phyloP scores from a whole-genome alignment of 1,140 invertebrate species.

The Drosophila ogumai region DNA sequence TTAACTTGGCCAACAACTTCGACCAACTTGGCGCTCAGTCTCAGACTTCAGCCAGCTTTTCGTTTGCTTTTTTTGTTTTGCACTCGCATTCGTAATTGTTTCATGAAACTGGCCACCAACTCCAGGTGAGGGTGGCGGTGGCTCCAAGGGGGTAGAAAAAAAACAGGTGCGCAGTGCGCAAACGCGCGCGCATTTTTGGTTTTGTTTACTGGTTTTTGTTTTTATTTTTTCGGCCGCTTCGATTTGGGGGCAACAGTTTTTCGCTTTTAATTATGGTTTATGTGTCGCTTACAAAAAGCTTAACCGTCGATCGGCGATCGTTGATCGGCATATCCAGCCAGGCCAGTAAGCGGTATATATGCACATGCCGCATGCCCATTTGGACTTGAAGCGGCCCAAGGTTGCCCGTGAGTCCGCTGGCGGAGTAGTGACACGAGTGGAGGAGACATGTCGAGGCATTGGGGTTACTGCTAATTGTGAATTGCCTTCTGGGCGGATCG shows the following conservation, averaged over 20 bases:
- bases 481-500: slow-evolving; percentile 52
- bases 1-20: slow-evolving; percentile 48
- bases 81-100: slow-evolving; percentile 73
- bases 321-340: slow-evolving; percentile 36
- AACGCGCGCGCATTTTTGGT: slow-evolving; percentile 54
- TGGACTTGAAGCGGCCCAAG: slow-evolving; percentile 49
- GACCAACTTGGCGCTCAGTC: slow-evolving; percentile 47
- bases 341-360: slow-evolving; percentile 27
- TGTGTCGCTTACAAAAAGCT: slow-evolving; percentile 56
- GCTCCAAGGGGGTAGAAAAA: slow-evolving; percentile 11
- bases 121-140: slow-evolving; percentile 13
- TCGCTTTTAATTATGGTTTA: slow-evolving; percentile 78
- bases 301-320: slow-evolving; percentile 33
- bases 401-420: slow-evolving; percentile 32
- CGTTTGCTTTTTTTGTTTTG: slow-evolving; percentile 40
- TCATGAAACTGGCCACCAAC: slow-evolving; percentile 74
- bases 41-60: slow-evolving; percentile 14
- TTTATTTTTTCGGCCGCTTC: slow-evolving; percentile 29
- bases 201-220: slow-evolving; percentile 56
- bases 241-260: slow-evolving; percentile 70
- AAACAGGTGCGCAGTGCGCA: slow-evolving; percentile 73
- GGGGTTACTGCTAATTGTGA: slow-evolving; percentile 53
- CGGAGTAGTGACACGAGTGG: slow-evolving; percentile 40
- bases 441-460: slow-evolving; percentile 46
- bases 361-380: slow-evolving; percentile 16